Percentiles rank a stretch among this genome's conserved stretches.
phyloP scores from a whole-genome alignment of 2,888 invertebrate species.

The Slavum lentiscoides region DNA sequence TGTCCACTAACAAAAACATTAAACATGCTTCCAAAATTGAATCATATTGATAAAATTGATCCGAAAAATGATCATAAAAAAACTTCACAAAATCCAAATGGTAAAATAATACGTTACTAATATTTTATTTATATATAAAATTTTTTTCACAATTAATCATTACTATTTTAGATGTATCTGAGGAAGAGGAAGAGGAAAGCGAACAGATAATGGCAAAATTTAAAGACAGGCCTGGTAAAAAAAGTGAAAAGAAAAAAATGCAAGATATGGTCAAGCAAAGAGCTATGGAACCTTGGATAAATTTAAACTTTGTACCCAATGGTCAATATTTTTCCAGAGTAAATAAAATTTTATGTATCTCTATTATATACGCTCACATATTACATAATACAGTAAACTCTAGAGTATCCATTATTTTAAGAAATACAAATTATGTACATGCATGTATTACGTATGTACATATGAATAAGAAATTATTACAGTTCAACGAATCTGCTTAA shows the following conservation, averaged over 20 bases:
- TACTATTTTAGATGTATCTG: slow-evolving; percentile 26
- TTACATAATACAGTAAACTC: no score
- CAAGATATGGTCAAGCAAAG: slow-evolving; percentile 50
- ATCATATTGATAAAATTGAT: slow-evolving; percentile 40
- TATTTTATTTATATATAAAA: background rate
- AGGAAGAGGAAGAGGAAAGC: slow-evolving; percentile 43
- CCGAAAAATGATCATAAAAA: slow-evolving; percentile 22
- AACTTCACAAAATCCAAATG: slow-evolving; percentile 27
- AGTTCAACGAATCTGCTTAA: no score
- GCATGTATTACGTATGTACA: no score
- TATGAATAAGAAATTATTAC: no score
- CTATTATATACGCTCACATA: background rate
- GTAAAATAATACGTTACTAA: background rate
- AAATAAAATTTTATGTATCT: slow-evolving; percentile 14
- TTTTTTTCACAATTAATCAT: background rate
- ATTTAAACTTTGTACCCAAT: slow-evolving; percentile 43
- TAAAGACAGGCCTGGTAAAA: slow-evolving; percentile 44
- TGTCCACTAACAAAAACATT: slow-evolving; percentile 40
- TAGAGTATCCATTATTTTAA: no score
- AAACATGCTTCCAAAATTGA: slow-evolving; percentile 47
- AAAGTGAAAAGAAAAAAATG: slow-evolving; percentile 50
- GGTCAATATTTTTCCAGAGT: slow-evolving; percentile 44
- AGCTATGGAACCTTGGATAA: slow-evolving; percentile 47
- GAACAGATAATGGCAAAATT: slow-evolving; percentile 50
- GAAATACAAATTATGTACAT: no score